Evolutionary conservation across 1,140 invertebrate genomes (phyloP).

Genomic region (Adoxophyes honmai): DNA sequence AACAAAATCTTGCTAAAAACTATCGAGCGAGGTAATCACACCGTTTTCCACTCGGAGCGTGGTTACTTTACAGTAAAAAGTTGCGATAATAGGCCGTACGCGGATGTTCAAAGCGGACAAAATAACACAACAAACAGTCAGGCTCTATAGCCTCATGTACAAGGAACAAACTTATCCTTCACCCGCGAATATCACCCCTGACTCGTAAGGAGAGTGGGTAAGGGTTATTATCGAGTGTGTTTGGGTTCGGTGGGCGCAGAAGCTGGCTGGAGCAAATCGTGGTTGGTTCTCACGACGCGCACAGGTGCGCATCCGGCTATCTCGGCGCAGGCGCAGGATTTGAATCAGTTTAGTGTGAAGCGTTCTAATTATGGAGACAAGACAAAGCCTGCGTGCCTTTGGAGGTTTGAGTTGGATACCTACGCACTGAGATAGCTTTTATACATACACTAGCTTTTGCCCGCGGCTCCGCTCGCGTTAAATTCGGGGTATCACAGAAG

Average conservation of each 20-base stretch:
- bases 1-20: too few species aligned
- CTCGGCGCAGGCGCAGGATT: conserved; percentile 48
- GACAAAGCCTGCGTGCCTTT: background rate
- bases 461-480: too few species aligned
- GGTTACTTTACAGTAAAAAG: conserved; percentile 51
- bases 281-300: conserved; percentile 56
- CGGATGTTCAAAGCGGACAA: conserved; percentile 69
- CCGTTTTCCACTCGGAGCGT: conserved; percentile 13
- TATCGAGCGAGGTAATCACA: background rate
- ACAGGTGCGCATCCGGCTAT: conserved; percentile 72
- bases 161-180: conserved; percentile 17
- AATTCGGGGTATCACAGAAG: too few species aligned
- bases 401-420: too few species aligned
- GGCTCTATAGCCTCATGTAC: conserved; percentile 50
- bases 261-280: conserved; percentile 37
- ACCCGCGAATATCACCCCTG: background rate
- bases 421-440: too few species aligned
- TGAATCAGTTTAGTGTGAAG: conserved; percentile 46
- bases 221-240: conserved; percentile 20
- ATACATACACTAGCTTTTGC: too few species aligned
- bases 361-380: conserved; percentile 21
- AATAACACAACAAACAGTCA: conserved; percentile 65
- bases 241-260: conserved; percentile 18
- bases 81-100: conserved; percentile 61
- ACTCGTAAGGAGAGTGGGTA: conserved; percentile 23